Base-by-base conservation (phyloP, 2,888 invertebrate species). In the Erynnis tages region DNA sequence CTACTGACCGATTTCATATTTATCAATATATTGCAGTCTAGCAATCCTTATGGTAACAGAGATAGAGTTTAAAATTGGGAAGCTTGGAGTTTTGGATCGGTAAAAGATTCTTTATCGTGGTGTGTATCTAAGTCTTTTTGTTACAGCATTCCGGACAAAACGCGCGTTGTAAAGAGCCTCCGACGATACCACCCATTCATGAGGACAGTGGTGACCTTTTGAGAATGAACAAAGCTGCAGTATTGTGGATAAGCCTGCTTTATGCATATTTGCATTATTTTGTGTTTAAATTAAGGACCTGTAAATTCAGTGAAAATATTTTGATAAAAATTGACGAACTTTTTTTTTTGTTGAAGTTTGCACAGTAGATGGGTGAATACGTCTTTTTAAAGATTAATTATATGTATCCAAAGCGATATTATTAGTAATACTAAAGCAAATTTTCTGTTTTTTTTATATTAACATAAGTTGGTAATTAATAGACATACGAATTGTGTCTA, bases 181-280 rank as follows among this genome's bases (percentile, higher is more conserved):
- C 83, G 86, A 82, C 83, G 79, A 86, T 87, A 82, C 88, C 89
- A 87, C 87, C 88, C 89, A 89, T 89, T 89, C 89, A 89, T 89
- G 74, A 83, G 79, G 82, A 81, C 82, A 80, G 72, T 85, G 87
- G 87, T 88, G 86, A 89, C 86, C 87, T 87, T 85, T 88, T 86
- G 84, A 86, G 81, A 84, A 79, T 79, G 66, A 71, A 76, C 68
- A 69, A 63, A 65, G 76, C 60, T 64, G 59, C 60, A 52, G 46
- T 79, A 64, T 16, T 67, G 48, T 79, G 79, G 88, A 87, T 63
- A 70, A 21, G 27, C 37, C 32, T 43, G 16, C n/a, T 5, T 21
- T 10, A 29, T 21, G 16, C 4, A 7, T 38, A 27, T 27, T 27
- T 21, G 21, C 21, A 4, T 21, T 21, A 4, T 4, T 21, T 21